phyloP scores from a whole-genome alignment of 2,797 vertebrate genomes.

The Tiaroga cobitis region DNA sequence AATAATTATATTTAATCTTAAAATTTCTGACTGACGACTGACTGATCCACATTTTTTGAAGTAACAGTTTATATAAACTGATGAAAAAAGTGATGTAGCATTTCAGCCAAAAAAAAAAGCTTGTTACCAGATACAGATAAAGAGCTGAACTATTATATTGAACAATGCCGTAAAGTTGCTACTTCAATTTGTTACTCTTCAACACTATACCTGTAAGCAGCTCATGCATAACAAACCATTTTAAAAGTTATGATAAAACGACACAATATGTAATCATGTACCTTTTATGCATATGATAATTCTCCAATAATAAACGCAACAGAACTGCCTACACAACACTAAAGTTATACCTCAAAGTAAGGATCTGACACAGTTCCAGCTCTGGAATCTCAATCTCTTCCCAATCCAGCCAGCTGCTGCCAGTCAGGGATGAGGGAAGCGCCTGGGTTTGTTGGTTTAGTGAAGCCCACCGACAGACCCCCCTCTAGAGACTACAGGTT shows the following conservation, averaged over 20 bases:
- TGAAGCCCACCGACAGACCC: conserved; percentile 84
- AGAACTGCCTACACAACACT: not conserved
- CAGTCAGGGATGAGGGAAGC: conserved; percentile 82
- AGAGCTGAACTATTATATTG: not conserved
- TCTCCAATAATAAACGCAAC: not conserved
- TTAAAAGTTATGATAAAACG: not conserved
- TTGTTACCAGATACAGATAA: not conserved
- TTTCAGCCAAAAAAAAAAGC: not conserved
- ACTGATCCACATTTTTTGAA: not conserved
- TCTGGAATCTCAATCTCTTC: conserved; percentile 51
- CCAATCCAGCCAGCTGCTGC: conserved; percentile 81
- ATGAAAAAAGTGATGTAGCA: not conserved
- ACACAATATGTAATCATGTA: not conserved
- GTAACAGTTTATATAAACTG: not conserved
- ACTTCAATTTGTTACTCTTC: not conserved
- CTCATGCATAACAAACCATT: not conserved
- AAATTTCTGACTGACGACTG: too few relatives aligned
- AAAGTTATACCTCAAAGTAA: conserved; percentile 23
- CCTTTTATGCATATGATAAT: not conserved
- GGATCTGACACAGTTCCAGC: conserved; percentile 25
- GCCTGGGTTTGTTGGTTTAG: conserved; percentile 84
- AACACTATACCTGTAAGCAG: not conserved
- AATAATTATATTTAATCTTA: too few relatives aligned
- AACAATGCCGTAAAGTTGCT: not conserved
- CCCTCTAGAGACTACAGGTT: conserved; percentile 81